Evolutionary conservation across 2,888 invertebrate species (phyloP), one percentile per base, ranked within the genome.

Genomic region (Timema podura): DNA sequence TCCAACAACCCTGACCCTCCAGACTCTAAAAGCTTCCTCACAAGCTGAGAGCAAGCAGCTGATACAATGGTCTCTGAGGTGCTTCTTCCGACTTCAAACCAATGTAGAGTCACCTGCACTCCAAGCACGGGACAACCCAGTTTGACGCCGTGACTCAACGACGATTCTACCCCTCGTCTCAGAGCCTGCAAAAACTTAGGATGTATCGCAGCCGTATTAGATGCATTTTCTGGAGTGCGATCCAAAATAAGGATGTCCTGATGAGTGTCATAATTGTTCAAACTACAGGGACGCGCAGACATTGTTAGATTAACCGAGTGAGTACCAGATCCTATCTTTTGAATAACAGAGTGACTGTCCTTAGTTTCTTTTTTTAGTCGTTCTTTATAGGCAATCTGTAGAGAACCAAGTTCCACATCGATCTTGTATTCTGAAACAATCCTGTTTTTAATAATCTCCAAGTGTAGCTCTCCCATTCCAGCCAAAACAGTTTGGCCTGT

Each of bases 391-490:
- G 96, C 92, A 64, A 98, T 96, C 84, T 95, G 95, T 44, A 98
- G 81, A 0, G 93, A 89, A 0, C 98, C 98, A 44, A 98, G 82
- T 73, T 96, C 93, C 0, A 89, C 96, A 13, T 97, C 93, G 69
- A 99, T 88, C 79, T 92, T 93, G 81, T 94, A 98, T 77, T 98
- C 96, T 69, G 89, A 88, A 64, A 87, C 80, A 67, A 99, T 89
- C 30, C 98, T 86, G 75, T 97, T 95, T 78, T 91, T 92, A 54
- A 98, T 91, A 72, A 98, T 91, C 75, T 99, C 98, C 72, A 99
- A 84, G 79, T 99, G 99, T 1, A 99, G 85, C 81, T 99, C 98
- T 0, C 99, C 99, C 98, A 98, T 98, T 13, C 98, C 91, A 69
- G 90, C 91, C 5, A 96, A 83, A 67, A 96, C 89, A 0, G 91